These are phyloP conservation scores for Dynastes grantii DNA, from an alignment of 2,888 invertebrate genomes.

Conservation along the genomic window DNA sequence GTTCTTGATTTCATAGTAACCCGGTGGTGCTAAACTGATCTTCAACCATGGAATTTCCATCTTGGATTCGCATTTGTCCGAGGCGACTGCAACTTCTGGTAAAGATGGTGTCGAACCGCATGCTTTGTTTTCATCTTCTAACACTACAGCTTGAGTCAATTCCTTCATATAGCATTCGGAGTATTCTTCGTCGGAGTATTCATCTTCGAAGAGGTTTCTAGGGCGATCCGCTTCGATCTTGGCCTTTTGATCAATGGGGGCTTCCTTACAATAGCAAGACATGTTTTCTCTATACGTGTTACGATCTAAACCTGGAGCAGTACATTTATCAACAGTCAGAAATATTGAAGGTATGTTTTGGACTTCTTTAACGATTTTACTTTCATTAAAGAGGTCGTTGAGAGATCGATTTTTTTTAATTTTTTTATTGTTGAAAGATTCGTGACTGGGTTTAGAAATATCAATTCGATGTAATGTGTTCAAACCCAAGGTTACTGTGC, in stretches of 20 bases:
- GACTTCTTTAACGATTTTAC: not conserved
- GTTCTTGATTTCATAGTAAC: constrained; percentile 40
- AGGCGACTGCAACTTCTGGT: constrained; percentile 19
- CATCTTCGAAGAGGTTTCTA: constrained; percentile 30
- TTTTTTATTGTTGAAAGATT: not conserved
- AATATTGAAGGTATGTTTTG: not conserved
- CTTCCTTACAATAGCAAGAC: constrained; percentile 33
- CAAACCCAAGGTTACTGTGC: not conserved
- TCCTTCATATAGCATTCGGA: constrained; percentile 29
- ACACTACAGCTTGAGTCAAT: not conserved
- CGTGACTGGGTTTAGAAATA: not conserved
- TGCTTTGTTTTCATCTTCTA: not conserved
- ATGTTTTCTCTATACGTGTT: not conserved
- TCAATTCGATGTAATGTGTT: not conserved
- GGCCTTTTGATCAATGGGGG: not conserved
- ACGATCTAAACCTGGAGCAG: constrained; percentile 29
- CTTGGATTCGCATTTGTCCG: constrained; percentile 44
- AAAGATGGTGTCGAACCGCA: constrained; percentile 37
- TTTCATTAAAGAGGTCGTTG: not conserved
- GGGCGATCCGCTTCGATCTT: constrained; percentile 17
- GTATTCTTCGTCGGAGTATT: constrained; percentile 17
- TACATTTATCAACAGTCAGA: not conserved
- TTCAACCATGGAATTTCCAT: constrained; percentile 47
- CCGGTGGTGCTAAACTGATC: constrained; percentile 39
- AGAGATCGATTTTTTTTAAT: not conserved